Conservation (phyloP, 1,140 invertebrate species). For the Anthonomus grandis region DNA sequence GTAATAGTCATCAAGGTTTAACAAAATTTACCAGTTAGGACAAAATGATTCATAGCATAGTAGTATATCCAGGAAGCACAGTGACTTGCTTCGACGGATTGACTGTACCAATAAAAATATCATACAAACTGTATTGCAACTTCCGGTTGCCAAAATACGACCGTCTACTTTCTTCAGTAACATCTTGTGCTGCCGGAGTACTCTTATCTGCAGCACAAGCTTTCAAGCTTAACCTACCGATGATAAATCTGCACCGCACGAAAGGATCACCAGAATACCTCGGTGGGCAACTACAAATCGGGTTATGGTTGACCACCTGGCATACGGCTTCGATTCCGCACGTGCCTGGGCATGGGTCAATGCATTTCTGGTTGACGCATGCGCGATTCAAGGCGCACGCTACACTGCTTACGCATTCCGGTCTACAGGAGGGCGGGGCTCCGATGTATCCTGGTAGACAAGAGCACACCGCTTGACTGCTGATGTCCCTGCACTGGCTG, state of each 20-base stretch:
- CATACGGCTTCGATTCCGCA: slow-evolving; percentile 66
- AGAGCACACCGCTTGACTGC: slow-evolving; percentile 70
- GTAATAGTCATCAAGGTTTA: background rate
- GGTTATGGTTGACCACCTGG: slow-evolving; percentile 65
- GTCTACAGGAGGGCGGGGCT: slow-evolving; percentile 66
- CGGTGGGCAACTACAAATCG: slow-evolving; percentile 63
- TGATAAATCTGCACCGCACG: slow-evolving; percentile 51
- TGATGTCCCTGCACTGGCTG: slow-evolving; percentile 67
- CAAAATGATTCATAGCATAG: too few relatives aligned
- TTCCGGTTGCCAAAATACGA: background rate
- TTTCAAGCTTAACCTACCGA: slow-evolving; percentile 27
- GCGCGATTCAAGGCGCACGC: slow-evolving; percentile 63
- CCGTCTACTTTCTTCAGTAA: background rate
- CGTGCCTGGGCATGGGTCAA: slow-evolving; percentile 65
- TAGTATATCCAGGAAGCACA: too few relatives aligned
- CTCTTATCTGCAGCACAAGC: background rate
- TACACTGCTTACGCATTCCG: slow-evolving; percentile 65
- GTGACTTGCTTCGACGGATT: too few relatives aligned
- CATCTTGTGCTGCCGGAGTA: background rate
- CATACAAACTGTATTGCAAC: background rate
- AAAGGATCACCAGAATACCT: slow-evolving; percentile 68
- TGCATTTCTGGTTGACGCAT: slow-evolving; percentile 64
- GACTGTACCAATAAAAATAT: background rate
- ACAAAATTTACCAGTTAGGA: too few relatives aligned
- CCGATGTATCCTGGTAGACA: slow-evolving; percentile 69